Evolutionary conservation across 2,113 vertebrate species (phyloP).

Genomic region (Osmerus eperlanus): DNA sequence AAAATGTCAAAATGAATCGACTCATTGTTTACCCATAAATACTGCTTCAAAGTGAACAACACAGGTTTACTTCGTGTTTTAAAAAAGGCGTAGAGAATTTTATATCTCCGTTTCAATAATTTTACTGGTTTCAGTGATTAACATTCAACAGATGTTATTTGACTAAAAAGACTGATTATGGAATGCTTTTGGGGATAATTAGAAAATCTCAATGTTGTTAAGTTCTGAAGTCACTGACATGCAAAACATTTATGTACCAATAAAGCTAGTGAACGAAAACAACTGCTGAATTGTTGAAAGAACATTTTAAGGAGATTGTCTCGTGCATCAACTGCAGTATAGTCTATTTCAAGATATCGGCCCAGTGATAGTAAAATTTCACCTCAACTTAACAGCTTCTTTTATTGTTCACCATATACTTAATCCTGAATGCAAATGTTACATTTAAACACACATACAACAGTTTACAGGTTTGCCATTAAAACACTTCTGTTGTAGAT

Average conservation of each 20-base stretch:
- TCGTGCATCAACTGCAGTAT: constrained; percentile 18
- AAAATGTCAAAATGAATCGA: no score
- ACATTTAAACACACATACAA: constrained; percentile 25
- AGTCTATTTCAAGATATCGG: constrained; percentile 16
- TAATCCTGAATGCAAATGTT: constrained; percentile 5
- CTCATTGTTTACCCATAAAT: no score
- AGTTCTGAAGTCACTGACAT: constrained; percentile 34
- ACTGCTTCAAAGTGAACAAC: not conserved
- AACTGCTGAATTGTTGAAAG: constrained; percentile 53
- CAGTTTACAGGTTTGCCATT: not conserved
- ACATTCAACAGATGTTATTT: constrained; percentile 37
- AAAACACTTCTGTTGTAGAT: not conserved
- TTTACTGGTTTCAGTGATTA: constrained; percentile 25
- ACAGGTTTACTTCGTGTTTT: not conserved
- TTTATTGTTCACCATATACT: constrained; percentile 35
- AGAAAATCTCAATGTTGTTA: constrained; percentile 35
- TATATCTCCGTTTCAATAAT: constrained; percentile 34
- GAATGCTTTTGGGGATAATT: constrained; percentile 34
- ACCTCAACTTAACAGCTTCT: constrained; percentile 41
- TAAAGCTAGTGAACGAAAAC: constrained; percentile 54
- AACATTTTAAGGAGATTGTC: constrained; percentile 35
- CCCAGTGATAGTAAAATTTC: constrained; percentile 31
- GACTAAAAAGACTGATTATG: constrained; percentile 27
- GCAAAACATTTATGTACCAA: constrained; percentile 50
- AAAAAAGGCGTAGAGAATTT: constrained; percentile 31